These are phyloP conservation scores for Lithobius niger DNA, from an alignment of 1,140 invertebrate genomes.

Conservation along the genomic window DNA sequence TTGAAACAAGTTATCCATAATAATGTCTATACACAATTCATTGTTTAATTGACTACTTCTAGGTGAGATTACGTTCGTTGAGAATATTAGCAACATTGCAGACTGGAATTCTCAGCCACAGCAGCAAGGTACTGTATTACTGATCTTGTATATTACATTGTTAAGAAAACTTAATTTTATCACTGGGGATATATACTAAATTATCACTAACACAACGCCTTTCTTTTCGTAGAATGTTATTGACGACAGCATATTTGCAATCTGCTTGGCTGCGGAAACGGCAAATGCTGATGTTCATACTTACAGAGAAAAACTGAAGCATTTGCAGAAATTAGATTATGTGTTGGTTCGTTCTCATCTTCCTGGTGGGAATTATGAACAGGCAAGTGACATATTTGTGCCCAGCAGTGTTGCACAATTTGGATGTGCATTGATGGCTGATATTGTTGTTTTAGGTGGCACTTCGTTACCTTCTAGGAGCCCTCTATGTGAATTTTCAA, in stretches of 20 bases:
- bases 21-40: no score
- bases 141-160: neutral
- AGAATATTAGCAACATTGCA: neutral
- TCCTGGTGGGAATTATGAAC: slow-evolving; percentile 13
- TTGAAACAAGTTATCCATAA: no score
- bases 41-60: no score
- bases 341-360: slow-evolving; percentile 25
- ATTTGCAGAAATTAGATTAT: slow-evolving; percentile 53
- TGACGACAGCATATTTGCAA: slow-evolving; percentile 40
- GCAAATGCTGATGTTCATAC: slow-evolving; percentile 50
- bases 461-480: slow-evolving; percentile 62
- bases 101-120: neutral
- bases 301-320: slow-evolving; percentile 58
- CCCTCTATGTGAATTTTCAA: slow-evolving; percentile 73
- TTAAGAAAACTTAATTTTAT: neutral
- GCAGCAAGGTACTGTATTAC: neutral
- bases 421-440: slow-evolving; percentile 12
- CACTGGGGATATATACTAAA: neutral
- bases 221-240: slow-evolving; percentile 26
- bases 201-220: no score
- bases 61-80: neutral
- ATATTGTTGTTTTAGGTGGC: slow-evolving; percentile 43
- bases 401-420: neutral
- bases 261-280: slow-evolving; percentile 53
- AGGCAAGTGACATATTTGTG: neutral